phyloP scores from a whole-genome alignment of 2,888 invertebrate species.

The Oscheius sp. region DNA sequence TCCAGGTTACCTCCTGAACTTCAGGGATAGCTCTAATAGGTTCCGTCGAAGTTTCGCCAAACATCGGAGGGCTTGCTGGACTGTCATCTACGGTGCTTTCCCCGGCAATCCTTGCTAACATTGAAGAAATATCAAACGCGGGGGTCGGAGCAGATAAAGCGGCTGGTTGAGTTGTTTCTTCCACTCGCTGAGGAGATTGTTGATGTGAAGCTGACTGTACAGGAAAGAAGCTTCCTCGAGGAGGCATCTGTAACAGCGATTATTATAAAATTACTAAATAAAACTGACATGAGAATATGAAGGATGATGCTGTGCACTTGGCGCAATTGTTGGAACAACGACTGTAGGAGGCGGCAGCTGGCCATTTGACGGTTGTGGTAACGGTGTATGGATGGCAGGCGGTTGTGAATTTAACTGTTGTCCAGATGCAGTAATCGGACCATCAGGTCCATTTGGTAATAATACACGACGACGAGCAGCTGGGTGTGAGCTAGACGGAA shows the following conservation, averaged over 20 bases:
- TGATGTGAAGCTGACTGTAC: background rate
- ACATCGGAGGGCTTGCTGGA: constrained; percentile 54
- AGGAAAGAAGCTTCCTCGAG: constrained; percentile 27
- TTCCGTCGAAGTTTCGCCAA: constrained; percentile 2
- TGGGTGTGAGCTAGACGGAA: constrained; percentile 34
- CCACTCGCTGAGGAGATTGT: background rate
- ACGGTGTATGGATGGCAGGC: constrained; percentile 46
- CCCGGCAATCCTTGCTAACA: constrained; percentile 62
- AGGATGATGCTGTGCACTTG: constrained; percentile 2
- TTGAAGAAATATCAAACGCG: constrained; percentile 56
- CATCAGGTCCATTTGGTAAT: constrained; percentile 54
- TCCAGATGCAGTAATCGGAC: background rate
- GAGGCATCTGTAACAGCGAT: constrained; percentile 15
- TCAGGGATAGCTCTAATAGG: constrained; percentile 42
- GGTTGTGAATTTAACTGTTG: background rate
- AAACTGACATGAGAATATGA: constrained; percentile 19
- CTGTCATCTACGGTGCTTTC: constrained; percentile 44
- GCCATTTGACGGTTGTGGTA: constrained; percentile 47
- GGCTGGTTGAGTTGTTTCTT: background rate
- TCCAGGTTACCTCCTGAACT: constrained; percentile 36
- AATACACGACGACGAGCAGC: constrained; percentile 61
- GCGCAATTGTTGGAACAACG: constrained; percentile 51
- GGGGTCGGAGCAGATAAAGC: constrained; percentile 6
- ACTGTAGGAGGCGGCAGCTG: constrained; percentile 53
- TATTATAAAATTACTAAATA: background rate